Evolutionary conservation across 2,888 invertebrate genomes (phyloP), one percentile per base, ranked within the genome.

Genomic region (Pachliopta kotzebuea): DNA sequence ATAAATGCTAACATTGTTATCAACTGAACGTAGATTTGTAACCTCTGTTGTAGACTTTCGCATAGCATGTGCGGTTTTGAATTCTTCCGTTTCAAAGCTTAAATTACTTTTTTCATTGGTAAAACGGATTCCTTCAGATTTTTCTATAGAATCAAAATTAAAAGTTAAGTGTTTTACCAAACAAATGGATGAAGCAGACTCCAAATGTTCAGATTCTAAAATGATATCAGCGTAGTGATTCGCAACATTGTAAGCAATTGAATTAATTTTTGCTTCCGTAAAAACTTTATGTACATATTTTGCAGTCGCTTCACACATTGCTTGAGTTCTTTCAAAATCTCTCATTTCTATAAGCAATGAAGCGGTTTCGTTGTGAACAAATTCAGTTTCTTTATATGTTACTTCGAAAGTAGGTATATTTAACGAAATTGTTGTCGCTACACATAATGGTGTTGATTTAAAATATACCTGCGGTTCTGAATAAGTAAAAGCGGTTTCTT

Each of bases 191-290:
- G 24, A 14, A 53, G 42, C 20, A 24, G 57, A 23, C 1, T 37
- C 37, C 8, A 52, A 17, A 23, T 52, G 17, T 21, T 23, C 24
- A n/a, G 24, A n/a, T 4, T 56, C 52, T 37, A 20, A 18, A 62
- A 18, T 20, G 31, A 56, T 21, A 24, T 56, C 56, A 23, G 56
- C 50, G 37, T 50, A 20, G 21, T 62, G 37, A 37, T 63, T 50
- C 29, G 31, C 20, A 4, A 26, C 42, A 7, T 56, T 18, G 21
- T 63, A 58, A 31, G 0, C 23, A 17, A 54, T 1, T 8, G 42
- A 24, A 21, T 24, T 6, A 8, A 4, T 42, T 59, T 54, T 21
- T n/a, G 31, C 17, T 45, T 63, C 49, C 0, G n/a, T 17, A 31
- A 59, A 45, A 24, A 55, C 20, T 31, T 4, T 18, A 6, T 42